phyloP scores from a whole-genome alignment of 1,140 invertebrate genomes.

The Choristoneura fumiferana region DNA sequence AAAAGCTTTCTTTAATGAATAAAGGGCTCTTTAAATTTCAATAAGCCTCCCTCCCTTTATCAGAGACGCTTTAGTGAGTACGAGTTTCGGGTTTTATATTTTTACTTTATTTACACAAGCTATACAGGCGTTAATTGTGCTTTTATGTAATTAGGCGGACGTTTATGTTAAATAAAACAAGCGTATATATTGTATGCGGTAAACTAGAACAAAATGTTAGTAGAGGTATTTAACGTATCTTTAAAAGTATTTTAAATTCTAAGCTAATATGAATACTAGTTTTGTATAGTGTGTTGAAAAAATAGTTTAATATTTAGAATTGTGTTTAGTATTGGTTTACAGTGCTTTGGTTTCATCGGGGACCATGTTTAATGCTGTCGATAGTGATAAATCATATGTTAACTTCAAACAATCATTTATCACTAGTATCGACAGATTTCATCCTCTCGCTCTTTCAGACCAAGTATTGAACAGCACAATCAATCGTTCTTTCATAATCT shows the following conservation, averaged over 20 bases:
- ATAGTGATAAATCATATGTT: slow-evolving; percentile 45
- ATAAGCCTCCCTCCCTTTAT: slow-evolving; percentile 11
- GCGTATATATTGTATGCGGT: slow-evolving; percentile 43
- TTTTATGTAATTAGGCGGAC: slow-evolving; percentile 27
- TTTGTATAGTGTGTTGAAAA: slow-evolving; percentile 6
- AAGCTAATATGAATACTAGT: slow-evolving; percentile 13
- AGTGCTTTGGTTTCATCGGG: slow-evolving; percentile 71
- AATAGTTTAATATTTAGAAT: slow-evolving; percentile 11
- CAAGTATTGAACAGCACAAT: slow-evolving; percentile 19
- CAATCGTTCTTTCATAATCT: slow-evolving; percentile 24
- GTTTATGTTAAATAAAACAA: slow-evolving; percentile 35
- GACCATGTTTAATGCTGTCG: slow-evolving; percentile 44
- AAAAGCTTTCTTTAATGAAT: slow-evolving; percentile 18
- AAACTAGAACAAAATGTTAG: slow-evolving; percentile 4
- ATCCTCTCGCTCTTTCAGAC: slow-evolving; percentile 64
- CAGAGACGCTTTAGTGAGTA: not conserved
- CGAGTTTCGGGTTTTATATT: slow-evolving; percentile 1
- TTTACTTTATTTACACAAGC: slow-evolving; percentile 5
- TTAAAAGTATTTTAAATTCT: slow-evolving; percentile 4
- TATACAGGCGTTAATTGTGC: slow-evolving; percentile 13
- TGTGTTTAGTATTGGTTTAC: slow-evolving; percentile 29
- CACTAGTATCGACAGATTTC: slow-evolving; percentile 44
- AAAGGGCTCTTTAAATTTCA: slow-evolving; percentile 18
- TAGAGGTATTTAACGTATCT: not conserved
- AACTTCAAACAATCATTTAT: slow-evolving; percentile 41